Evolutionary conservation across 2,113 vertebrate genomes (phyloP), one percentile per base, ranked within the genome.

Genomic region (Scomber japonicus): DNA sequence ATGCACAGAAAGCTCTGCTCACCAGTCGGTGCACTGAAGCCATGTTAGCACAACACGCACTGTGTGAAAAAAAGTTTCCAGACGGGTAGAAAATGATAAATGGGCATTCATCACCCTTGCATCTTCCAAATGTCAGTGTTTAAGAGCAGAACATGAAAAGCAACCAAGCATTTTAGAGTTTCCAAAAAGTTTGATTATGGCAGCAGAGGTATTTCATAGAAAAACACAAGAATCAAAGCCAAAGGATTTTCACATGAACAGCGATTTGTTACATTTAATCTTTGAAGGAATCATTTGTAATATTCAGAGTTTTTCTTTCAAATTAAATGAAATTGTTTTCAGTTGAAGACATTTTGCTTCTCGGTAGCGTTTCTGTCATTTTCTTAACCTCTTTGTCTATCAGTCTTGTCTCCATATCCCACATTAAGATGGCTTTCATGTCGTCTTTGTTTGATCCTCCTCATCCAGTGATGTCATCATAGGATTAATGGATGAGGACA

Each of bases 41-140:
- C 3, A 2, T 70, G 61, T 64, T 62, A 54, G 65, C 50, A 45
- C 44, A 71, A 45, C 57, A 13, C 69, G 24, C 71, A 57, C 13
- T 9, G 4, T 50, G 79, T 75, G 21, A 40, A 40, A 81, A 72
- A 44, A 80, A 54, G 60, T 74, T 86, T 90, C 73, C 84, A 78
- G 56, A 27, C 13, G 17, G 21, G 17, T 10, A 46, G 69, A 67
- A 77, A 31, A 80, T 88, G 82, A 87, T 75, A 71, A 86, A 89
- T 84, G 81, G 65, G 21, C 46, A 40, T 54, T 83, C 59, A 74
- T 77, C 63, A 62, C 75, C 75, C 50, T 12, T n/a, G 17, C 59
- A 71, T 63, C 40, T 63, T 27, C 53, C 46, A 31, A 19, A 80
- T 51, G 40, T 67, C 8, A 66, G 75, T 40, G 14, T 63, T 45